Percentiles rank a stretch among this genome's conserved stretches.
These are phyloP conservation scores for Episyrphus balteatus DNA, from an alignment of 1,140 invertebrate genomes.

Conservation along the genomic window DNA sequence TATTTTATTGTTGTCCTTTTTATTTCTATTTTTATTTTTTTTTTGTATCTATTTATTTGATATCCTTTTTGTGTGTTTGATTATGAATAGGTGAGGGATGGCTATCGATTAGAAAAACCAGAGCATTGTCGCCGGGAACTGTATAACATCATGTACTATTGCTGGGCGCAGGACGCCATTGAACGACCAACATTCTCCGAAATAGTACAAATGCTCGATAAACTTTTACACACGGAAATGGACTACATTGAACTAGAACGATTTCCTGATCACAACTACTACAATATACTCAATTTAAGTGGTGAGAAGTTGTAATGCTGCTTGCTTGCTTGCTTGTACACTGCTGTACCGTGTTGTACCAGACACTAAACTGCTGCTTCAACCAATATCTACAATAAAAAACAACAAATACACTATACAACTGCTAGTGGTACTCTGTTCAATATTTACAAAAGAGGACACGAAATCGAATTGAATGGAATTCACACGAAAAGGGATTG, in stretches of 20 bases:
- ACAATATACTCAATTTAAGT: conserved; percentile 77
- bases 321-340: too few species aligned
- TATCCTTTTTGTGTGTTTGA: too few species aligned
- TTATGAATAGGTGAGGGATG: conserved; percentile 56
- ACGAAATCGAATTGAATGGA: too few species aligned
- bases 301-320: conserved; percentile 62
- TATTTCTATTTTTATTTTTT: not conserved
- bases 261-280: conserved; percentile 89
- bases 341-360: too few species aligned
- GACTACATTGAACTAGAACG: conserved; percentile 87
- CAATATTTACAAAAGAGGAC: too few species aligned
- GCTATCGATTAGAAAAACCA: conserved; percentile 75
- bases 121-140: conserved; percentile 79
- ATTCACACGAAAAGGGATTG: too few species aligned
- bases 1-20: not conserved
- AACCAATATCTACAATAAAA: too few species aligned
- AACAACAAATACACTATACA: too few species aligned
- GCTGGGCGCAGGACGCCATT: conserved; percentile 74
- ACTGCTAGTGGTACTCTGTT: too few species aligned
- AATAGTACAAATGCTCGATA: conserved; percentile 65
- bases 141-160: conserved; percentile 91
- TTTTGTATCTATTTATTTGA: not conserved
- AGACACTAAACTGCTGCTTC: too few species aligned
- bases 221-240: conserved; percentile 72
- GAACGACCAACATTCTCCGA: conserved; percentile 69